Evolutionary conservation across 1,140 invertebrate genomes (phyloP), one percentile per base, ranked within the genome.

Genomic region (Gryllus bimaculatus): DNA sequence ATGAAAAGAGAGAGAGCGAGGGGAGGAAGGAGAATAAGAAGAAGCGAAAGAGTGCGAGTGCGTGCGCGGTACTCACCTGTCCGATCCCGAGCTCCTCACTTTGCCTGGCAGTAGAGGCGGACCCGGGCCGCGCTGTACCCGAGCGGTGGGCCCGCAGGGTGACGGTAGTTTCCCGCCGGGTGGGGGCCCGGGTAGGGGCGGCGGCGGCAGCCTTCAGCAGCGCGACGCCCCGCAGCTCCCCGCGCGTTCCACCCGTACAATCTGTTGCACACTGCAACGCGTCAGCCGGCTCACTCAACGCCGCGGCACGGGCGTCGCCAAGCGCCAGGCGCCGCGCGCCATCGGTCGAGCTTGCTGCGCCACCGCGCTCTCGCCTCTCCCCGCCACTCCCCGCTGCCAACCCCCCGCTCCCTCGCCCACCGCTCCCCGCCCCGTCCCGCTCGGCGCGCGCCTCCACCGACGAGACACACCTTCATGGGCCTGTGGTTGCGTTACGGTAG

Each of bases 111-210:
- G 89, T 90, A 91, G 89, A 90, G 90, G 89, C 88, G 90, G 89
- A 87, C 90, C 90, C 89, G 89, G 89, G 86, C 89, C 89, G 85
- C 89, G 89, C 87, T 90, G 90, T 89, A 89, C 89, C 90, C 89
- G 89, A 90, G 91, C 92, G 91, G 92, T 90, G 90, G 92, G 92
- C 92, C 93, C 93, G 91, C 94, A 95, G 94, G 94, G 94, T 91
- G 93, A 91, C 90, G 91, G 93, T 92, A 94, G 94, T 96, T 95
- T 95, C 93, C 94, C 94, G 93, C 92, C 81, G 83, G 81, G 80
- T 80, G 81, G 78, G 81, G 82, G 79, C 10, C 18, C 2, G 54
- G 10, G 10, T 18, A 10, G 54, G 80, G 81, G 81, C 79, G 81
- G 82, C 80, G 81, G 85, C 76, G 47, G 47, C 84, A 88, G 83